Percentiles rank a stretch among this genome's conserved stretches.
phyloP scores from a whole-genome alignment of 2,797 vertebrate genomes.

The Oceanodroma leucorhoa region DNA sequence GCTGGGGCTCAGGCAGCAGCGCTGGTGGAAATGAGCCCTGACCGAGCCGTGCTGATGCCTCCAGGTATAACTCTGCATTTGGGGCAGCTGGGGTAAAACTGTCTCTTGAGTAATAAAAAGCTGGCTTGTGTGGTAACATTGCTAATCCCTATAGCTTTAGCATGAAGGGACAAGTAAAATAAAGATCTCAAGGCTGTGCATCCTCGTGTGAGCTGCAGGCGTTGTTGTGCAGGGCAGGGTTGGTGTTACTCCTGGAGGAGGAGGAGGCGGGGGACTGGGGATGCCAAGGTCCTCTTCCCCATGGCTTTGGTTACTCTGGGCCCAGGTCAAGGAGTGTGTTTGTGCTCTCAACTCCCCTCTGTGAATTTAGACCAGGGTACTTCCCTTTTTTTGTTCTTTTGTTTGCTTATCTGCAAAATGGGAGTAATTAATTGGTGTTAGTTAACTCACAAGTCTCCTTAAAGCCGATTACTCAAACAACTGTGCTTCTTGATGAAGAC shows the following conservation, averaged over 20 bases:
- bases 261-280: neutral
- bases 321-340: neutral
- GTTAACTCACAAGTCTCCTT: neutral
- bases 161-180: neutral
- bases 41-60: neutral
- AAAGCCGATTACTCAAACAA: neutral
- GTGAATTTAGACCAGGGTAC: neutral
- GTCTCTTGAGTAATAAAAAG: neutral
- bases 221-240: neutral
- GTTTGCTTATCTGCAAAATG: slow-evolving; percentile 13
- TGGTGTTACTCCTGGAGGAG: neutral
- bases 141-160: neutral
- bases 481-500: neutral
- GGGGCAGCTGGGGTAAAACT: neutral
- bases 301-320: neutral
- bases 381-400: neutral
- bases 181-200: neutral
- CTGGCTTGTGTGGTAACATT: neutral
- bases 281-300: neutral
- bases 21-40: neutral
- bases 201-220: neutral
- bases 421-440: slow-evolving; percentile 12
- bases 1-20: neutral
- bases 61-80: neutral
- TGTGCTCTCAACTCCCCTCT: neutral